Conservation (phyloP, 1,140 invertebrate genomes). For the Meloidogyne hapla region DNA sequence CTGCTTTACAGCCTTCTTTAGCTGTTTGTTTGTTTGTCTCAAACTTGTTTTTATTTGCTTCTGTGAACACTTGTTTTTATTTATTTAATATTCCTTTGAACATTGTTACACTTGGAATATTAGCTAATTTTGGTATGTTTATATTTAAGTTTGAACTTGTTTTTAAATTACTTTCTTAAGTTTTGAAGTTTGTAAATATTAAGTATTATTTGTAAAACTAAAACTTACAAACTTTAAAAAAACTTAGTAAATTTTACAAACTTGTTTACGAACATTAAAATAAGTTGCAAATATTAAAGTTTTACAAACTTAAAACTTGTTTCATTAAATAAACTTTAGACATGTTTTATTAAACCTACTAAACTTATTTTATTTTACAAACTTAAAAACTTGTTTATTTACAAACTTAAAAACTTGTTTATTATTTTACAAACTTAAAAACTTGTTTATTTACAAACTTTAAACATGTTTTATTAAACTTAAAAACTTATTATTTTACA, state of each 20-base stretch:
- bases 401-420: not conserved
- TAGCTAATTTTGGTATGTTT: conserved; percentile 24
- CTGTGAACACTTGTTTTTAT: conserved; percentile 11
- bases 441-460: too few relatives aligned
- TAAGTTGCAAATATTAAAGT: too few relatives aligned
- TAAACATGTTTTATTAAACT: too few relatives aligned
- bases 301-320: too few relatives aligned
- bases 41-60: conserved; percentile 23
- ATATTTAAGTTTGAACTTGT: not conserved
- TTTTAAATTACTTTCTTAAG: not conserved
- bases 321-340: too few relatives aligned
- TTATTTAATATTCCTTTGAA: conserved; percentile 25
- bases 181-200: conserved; percentile 26
- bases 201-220: too few relatives aligned
- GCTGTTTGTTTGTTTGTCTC: conserved; percentile 20
- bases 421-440: not conserved
- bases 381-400: too few relatives aligned
- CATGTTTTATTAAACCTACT: too few relatives aligned
- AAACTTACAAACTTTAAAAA: too few relatives aligned
- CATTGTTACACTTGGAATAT: conserved; percentile 10
- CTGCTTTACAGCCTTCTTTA: conserved; percentile 10
- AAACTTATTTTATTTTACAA: too few relatives aligned
- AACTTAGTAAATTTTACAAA: too few relatives aligned
- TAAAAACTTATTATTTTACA: conserved; percentile 11
- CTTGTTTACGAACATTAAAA: too few relatives aligned